Conservation (phyloP, 2,888 invertebrate genomes). For the Athalia rosae region DNA sequence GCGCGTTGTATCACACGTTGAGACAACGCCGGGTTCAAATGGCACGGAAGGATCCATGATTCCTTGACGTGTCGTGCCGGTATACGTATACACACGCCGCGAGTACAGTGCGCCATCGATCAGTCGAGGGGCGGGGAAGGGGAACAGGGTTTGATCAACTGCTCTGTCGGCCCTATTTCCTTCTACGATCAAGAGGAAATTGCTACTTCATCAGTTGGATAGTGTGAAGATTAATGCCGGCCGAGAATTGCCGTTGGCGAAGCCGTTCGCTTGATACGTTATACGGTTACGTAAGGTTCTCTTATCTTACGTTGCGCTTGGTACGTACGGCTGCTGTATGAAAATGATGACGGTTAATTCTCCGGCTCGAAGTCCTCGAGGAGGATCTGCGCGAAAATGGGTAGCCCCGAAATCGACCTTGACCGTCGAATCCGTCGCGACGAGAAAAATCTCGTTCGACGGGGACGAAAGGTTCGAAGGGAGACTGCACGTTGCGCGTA, state of each 20-base stretch:
- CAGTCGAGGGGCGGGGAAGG: slow-evolving; percentile 52
- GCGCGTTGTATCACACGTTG: slow-evolving; percentile 20
- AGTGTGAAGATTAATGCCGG: slow-evolving; percentile 63
- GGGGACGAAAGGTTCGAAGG: no score
- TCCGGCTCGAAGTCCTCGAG: neutral
- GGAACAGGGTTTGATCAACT: slow-evolving; percentile 63
- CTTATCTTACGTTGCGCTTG: neutral
- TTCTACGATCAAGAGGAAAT: slow-evolving; percentile 69
- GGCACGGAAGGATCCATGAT: slow-evolving; percentile 43
- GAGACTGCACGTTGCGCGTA: no score
- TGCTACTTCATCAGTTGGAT: slow-evolving; percentile 70
- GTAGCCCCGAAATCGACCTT: neutral
- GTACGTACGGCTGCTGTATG: neutral
- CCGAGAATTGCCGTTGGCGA: slow-evolving; percentile 49
- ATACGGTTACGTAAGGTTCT: neutral
- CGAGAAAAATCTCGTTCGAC: no score
- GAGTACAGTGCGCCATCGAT: slow-evolving; percentile 60
- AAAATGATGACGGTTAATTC: no score
- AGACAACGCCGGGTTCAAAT: slow-evolving; percentile 41
- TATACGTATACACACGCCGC: slow-evolving; percentile 8
- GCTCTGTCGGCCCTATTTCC: slow-evolving; percentile 70
- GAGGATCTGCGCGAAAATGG: neutral
- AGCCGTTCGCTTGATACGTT: slow-evolving; percentile 28
- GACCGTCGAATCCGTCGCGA: neutral
- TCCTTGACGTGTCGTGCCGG: slow-evolving; percentile 38